phyloP scores from a whole-genome alignment of 2,888 invertebrate species.

The Craniophora ligustri region DNA sequence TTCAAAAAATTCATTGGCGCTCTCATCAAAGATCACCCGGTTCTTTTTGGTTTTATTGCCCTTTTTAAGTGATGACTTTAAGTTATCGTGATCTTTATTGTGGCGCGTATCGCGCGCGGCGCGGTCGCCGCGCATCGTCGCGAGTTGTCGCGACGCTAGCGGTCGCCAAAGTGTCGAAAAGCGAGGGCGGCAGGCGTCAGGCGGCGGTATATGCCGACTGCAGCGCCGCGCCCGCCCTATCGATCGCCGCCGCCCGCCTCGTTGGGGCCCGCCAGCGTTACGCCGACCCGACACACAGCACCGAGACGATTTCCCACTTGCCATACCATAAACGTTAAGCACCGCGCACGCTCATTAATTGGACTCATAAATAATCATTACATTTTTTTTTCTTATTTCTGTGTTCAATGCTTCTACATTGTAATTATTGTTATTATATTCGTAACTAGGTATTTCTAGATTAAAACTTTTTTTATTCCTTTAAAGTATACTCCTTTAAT shows the following conservation, averaged over 20 bases:
- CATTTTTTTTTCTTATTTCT: background rate
- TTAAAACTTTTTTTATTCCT: background rate
- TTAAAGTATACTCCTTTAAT: background rate
- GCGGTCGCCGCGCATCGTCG: conserved; percentile 87
- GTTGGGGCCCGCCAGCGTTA: conserved; percentile 60
- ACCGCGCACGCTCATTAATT: conserved; percentile 56
- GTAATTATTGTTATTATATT: too few species aligned
- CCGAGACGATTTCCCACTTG: conserved; percentile 52
- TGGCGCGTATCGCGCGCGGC: conserved; percentile 86
- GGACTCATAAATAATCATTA: conserved; percentile 34
- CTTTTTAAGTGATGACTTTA: conserved; percentile 93
- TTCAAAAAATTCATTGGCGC: conserved; percentile 96
- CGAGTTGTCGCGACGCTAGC: conserved; percentile 75
- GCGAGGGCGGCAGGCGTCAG: conserved; percentile 37
- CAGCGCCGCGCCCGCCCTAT: conserved; percentile 82
- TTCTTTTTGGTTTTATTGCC: conserved; percentile 92
- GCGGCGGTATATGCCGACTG: conserved; percentile 71
- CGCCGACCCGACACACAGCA: conserved; percentile 45
- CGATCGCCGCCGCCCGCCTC: conserved; percentile 73
- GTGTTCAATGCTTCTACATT: too few species aligned
- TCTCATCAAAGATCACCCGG: conserved; percentile 96
- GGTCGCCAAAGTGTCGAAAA: conserved; percentile 69
- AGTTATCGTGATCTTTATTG: conserved; percentile 90
- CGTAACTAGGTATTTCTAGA: background rate
- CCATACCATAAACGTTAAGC: conserved; percentile 50